phyloP scores from a whole-genome alignment of 1,140 invertebrate species.

The Drosophila truncata region DNA sequence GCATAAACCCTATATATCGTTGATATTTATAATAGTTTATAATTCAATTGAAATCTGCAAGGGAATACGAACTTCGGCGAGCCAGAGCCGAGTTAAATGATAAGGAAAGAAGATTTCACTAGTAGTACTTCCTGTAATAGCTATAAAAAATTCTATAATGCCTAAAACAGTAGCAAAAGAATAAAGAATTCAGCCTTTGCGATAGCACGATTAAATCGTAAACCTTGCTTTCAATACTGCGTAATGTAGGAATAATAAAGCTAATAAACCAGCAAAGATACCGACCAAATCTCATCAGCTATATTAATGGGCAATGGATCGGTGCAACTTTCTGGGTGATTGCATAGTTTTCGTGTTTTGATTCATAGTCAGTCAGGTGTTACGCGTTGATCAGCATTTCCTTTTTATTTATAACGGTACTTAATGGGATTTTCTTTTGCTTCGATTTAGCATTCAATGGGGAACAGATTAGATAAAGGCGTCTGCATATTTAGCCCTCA shows the following conservation, averaged over 20 bases:
- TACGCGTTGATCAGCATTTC: not conserved
- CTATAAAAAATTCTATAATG: not conserved
- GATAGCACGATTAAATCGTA: not conserved
- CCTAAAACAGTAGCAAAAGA: not conserved
- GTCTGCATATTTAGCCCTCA: slow-evolving; percentile 3
- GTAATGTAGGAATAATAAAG: not conserved
- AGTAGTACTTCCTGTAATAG: not conserved
- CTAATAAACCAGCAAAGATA: slow-evolving; percentile 6
- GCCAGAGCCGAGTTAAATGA: too few relatives aligned
- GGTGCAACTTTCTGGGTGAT: slow-evolving; percentile 20
- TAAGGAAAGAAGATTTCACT: not conserved
- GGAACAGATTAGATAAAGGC: slow-evolving; percentile 27
- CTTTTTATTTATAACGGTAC: slow-evolving; percentile 25
- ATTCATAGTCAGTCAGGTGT: slow-evolving; percentile 31
- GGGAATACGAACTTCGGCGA: too few relatives aligned
- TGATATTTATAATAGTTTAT: too few relatives aligned
- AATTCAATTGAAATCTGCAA: too few relatives aligned
- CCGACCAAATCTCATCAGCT: not conserved
- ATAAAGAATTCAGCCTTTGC: not conserved
- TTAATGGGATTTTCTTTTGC: slow-evolving; percentile 32
- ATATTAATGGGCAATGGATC: slow-evolving; percentile 11
- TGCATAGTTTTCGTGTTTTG: slow-evolving; percentile 18
- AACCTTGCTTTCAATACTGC: not conserved
- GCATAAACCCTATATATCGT: too few relatives aligned
- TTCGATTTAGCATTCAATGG: slow-evolving; percentile 38